Evolutionary conservation across 2,797 vertebrate species (phyloP).

Genomic region (Protonibea diacanthus): DNA sequence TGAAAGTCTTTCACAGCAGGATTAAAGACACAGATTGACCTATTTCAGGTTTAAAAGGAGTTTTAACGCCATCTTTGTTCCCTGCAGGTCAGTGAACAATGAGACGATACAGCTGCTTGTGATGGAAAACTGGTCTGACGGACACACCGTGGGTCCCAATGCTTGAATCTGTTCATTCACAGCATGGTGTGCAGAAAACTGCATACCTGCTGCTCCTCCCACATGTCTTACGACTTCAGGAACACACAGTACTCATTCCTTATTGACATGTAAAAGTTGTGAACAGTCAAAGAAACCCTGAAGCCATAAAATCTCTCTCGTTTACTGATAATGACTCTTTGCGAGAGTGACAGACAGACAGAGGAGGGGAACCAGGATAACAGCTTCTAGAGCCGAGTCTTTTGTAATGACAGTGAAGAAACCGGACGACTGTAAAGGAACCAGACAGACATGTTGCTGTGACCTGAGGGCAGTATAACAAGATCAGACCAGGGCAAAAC

Average conservation of each 20-base stretch:
- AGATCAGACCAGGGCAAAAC: not conserved
- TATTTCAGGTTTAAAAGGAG: not conserved
- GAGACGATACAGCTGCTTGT: too few species aligned
- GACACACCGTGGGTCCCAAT: not conserved
- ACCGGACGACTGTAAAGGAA: not conserved
- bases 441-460: slow-evolving; percentile 9
- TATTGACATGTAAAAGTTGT: slow-evolving; percentile 12
- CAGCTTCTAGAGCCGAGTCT: not conserved
- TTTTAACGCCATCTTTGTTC: not conserved
- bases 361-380: not conserved
- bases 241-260: slow-evolving; percentile 36
- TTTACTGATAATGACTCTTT: not conserved
- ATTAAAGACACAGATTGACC: not conserved
- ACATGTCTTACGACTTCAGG: not conserved
- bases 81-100: not conserved
- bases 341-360: not conserved
- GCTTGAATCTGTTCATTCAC: not conserved
- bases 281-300: not conserved
- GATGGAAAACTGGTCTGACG: not conserved
- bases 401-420: not conserved
- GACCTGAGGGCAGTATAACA: not conserved
- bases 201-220: not conserved
- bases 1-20: not conserved
- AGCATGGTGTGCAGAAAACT: not conserved
- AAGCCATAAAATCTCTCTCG: not conserved